These are phyloP conservation scores for Popillia japonica DNA, from an alignment of 1,140 invertebrate genomes.

Conservation along the genomic window DNA sequence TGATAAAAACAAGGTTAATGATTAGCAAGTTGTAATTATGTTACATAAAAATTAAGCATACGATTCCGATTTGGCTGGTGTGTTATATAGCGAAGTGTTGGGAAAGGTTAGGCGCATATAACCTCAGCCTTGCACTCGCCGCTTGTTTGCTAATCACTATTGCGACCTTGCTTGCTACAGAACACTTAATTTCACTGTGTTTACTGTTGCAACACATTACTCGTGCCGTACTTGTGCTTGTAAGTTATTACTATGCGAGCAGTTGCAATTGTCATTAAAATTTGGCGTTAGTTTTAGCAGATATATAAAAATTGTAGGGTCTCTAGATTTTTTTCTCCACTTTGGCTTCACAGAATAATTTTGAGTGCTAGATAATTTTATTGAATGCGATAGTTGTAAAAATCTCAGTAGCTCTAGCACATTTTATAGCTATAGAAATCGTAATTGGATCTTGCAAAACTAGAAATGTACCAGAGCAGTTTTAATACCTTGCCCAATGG, in stretches of 20 bases:
- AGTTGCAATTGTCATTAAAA: background rate
- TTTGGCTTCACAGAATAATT: no score
- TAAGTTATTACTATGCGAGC: background rate
- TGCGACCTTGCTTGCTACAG: slow-evolving; percentile 25
- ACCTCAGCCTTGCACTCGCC: slow-evolving; percentile 30
- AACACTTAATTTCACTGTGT: slow-evolving; percentile 24
- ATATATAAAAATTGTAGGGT: no score
- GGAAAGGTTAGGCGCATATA: slow-evolving; percentile 33
- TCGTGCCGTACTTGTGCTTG: background rate
- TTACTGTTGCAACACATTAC: slow-evolving; percentile 11
- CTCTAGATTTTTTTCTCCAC: no score
- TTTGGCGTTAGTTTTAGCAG: no score
- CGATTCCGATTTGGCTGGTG: background rate
- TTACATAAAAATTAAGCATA: slow-evolving; percentile 26
- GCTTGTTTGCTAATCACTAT: slow-evolving; percentile 15
- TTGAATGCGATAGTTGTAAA: no score
- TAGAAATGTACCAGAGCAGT: no score
- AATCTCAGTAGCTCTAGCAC: no score
- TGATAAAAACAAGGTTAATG: slow-evolving; percentile 32
- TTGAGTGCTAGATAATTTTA: no score
- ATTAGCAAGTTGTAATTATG: slow-evolving; percentile 23
- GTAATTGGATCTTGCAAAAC: no score
- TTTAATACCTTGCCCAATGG: no score
- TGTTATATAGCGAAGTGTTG: slow-evolving; percentile 15
- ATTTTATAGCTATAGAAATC: no score